phyloP scores from a whole-genome alignment of 2,888 invertebrate species.

The Diogma glabrata region DNA sequence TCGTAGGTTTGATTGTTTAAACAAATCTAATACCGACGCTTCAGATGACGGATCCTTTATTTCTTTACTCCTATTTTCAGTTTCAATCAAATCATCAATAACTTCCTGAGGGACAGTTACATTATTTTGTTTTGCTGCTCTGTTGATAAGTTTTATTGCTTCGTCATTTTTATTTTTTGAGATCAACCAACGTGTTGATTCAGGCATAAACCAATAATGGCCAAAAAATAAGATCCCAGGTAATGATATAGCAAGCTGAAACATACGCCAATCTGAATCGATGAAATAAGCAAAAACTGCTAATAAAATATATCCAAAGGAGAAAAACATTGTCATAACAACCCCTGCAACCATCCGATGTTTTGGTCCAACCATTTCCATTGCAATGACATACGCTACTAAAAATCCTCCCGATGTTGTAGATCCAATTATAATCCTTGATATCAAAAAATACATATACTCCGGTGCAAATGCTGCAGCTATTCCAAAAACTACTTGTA shows the following conservation, averaged over 20 bases:
- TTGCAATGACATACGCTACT: conserved; percentile 67
- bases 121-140: conserved; percentile 53
- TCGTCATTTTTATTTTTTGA: conserved; percentile 49
- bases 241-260: conserved; percentile 57
- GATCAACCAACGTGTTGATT: conserved; percentile 61
- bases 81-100: conserved; percentile 41
- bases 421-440: conserved; percentile 55
- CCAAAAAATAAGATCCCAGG: conserved; percentile 54
- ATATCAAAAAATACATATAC: conserved; percentile 51
- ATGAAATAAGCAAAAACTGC: conserved; percentile 55
- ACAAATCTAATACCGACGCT: conserved; percentile 45
- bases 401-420: conserved; percentile 66
- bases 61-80: conserved; percentile 30
- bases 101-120: conserved; percentile 43
- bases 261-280: conserved; percentile 53
- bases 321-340: conserved; percentile 63
- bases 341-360: conserved; percentile 58
- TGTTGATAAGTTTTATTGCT: conserved; percentile 48
- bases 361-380: conserved; percentile 60
- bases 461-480: conserved; percentile 55
- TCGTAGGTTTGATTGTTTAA: conserved; percentile 51
- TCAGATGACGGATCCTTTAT: conserved; percentile 25
- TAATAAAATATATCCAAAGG: conserved; percentile 55
- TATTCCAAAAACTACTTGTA: conserved; percentile 56
- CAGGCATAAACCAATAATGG: conserved; percentile 67